Evolutionary conservation across 1,140 invertebrate genomes (phyloP).

Genomic region (Papilio aristodemus): DNA sequence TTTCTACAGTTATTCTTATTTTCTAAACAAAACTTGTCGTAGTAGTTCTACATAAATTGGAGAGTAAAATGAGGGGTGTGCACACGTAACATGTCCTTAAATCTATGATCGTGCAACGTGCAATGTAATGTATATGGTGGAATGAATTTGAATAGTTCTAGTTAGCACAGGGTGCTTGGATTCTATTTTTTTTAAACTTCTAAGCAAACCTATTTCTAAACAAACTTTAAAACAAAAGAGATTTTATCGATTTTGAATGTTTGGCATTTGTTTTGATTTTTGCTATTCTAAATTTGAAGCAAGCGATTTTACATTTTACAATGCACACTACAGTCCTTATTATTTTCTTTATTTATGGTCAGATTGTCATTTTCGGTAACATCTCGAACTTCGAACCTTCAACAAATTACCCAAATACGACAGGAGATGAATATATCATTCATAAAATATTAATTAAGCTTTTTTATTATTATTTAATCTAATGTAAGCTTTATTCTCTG

Average conservation of each 20-base stretch:
- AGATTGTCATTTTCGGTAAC: no score
- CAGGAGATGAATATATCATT: no score
- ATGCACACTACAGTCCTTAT: no score
- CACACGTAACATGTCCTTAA: conserved; percentile 48
- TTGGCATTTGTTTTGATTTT: no score
- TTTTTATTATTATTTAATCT: background rate
- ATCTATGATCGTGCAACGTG: conserved; percentile 64
- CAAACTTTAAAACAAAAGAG: no score
- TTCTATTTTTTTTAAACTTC: conserved; percentile 37
- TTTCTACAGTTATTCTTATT: conserved; percentile 27
- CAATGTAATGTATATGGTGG: conserved; percentile 69
- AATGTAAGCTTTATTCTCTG: conserved; percentile 21
- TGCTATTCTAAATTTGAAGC: no score
- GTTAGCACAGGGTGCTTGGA: conserved; percentile 50
- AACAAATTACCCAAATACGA: no score
- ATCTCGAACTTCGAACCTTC: no score
- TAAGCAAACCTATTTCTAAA: background rate
- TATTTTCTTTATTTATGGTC: no score
- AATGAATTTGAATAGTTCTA: conserved; percentile 52
- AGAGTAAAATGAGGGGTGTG: conserved; percentile 50
- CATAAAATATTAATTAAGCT: no score
- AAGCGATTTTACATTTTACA: no score
- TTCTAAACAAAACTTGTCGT: conserved; percentile 17
- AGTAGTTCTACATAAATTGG: conserved; percentile 47
- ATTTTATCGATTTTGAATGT: no score